Evolutionary conservation across 2,797 vertebrate species (phyloP), one percentile per base, ranked within the genome.

Genomic region (Sternarchorhynchus goeldii): DNA sequence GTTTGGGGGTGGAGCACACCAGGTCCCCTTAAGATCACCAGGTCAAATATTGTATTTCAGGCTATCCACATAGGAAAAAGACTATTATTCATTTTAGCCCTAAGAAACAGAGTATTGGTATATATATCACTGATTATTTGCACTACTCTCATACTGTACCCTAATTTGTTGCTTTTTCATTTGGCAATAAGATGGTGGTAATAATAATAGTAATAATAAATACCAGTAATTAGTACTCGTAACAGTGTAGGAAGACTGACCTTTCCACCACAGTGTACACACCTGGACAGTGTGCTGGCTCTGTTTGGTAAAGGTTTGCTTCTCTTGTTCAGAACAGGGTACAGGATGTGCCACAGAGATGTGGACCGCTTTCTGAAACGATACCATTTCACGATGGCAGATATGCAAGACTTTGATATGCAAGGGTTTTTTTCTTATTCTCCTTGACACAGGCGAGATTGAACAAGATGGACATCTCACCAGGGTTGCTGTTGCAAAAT

Each of bases 401-500:
- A 53, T 21, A 17, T 14, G 4, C 4, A 4, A 8, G 68, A n/a
- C 31, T 70, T n/a, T n/a, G n/a, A n/a, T n/a, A n/a, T n/a, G n/a
- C n/a, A n/a, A n/a, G n/a, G n/a, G 20, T 4, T 34, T 71, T 53
- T 29, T 25, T n/a, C 29, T 4, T 8, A 56, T 32, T 70, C 67
- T 70, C 29, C 25, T 56, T 3, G 4, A 36, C 45, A 50, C 45
- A 50, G 45, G 29, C 2, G 31, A 20, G 53, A 71, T 2, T 57
- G 7, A 57, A 71, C 17, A 31, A 71, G 53, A 71, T 29, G 14
- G 68, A 57, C 20, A 18, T 71, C 31, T 12, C 34, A 50, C 45
- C 45, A 50, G 45, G 31, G 68, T 31, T 20, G 53, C 31, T 36
- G 29, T 6, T 71, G 68, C n/a, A 34, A 57, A 58, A 57, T 71